Base-by-base conservation (phyloP, 2,888 invertebrate genomes). In the Resseliella maxima region DNA sequence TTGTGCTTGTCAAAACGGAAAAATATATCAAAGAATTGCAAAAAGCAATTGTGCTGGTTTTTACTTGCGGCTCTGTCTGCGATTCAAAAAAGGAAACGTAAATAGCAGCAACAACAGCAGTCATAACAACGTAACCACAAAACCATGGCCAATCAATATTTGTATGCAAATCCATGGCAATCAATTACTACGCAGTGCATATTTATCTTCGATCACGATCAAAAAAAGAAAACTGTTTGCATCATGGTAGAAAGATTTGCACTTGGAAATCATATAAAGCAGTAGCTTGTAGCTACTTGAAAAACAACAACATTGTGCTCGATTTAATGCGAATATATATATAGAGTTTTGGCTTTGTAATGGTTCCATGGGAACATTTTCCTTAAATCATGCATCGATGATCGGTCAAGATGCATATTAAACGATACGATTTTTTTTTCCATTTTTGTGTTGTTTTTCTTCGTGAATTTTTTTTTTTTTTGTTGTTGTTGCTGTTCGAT, bases 121-220 rank as follows among this genome's bases (percentile, higher is more conserved):
- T n/a, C n/a, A n/a, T n/a, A 31, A 72, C 6, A 27, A 31, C 18
- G 31, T 18, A 6, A 0, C 12, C 15, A 35, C 72, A 35, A 72
- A 72, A 72, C 72, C 72, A 31, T 72, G 31, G 72, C 31, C 72
- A 18, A 24, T 72, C 27, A 35, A 12, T 35, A n/a, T n/a, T 72
- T 72, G 31, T 72, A 72, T 72, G 72, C 72, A 72, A 72, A 72
- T 72, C 72, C 59, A 59, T 24, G 24, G 59, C 59, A 59, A 59
- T 59, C 59, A 59, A 59, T 59, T 59, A 59, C 59, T 72, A 72
- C 72, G 72, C 72, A 72, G 72, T 35, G 35, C 72, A 72, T 72
- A 72, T 72, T 72, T 72, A 72, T 72, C 72, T 72, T 35, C 72
- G 72, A 72, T 72, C 72, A 72, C 72, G 72, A 72, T 72, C 72